Evolutionary conservation across 2,113 vertebrate species (phyloP).

Genomic region (Gymnarchus niloticus): DNA sequence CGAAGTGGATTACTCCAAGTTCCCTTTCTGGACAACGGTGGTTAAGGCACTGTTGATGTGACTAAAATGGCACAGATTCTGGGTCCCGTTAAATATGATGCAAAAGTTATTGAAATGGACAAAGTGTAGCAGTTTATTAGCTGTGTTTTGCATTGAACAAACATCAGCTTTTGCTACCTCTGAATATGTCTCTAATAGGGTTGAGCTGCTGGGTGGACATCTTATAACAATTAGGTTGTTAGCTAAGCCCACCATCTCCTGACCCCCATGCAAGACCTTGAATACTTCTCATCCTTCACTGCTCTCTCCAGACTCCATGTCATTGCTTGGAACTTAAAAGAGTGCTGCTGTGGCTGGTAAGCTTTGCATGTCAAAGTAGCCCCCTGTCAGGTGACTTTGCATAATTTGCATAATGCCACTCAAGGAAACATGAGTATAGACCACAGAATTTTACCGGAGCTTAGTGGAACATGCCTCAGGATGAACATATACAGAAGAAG

Average conservation of each 20-base stretch:
- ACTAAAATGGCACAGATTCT: no score
- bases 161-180: not conserved
- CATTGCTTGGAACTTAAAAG: slow-evolving; percentile 47
- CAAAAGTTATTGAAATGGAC: not conserved
- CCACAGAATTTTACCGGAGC: slow-evolving; percentile 65
- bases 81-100: not conserved
- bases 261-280: not conserved
- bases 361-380: slow-evolving; percentile 57
- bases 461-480: slow-evolving; percentile 57
- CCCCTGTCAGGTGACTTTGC: slow-evolving; percentile 64
- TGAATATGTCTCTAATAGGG: not conserved
- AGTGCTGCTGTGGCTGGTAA: slow-evolving; percentile 52
- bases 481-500: slow-evolving; percentile 32
- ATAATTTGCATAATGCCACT: slow-evolving; percentile 73
- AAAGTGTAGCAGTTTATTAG: not conserved
- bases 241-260: not conserved
- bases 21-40: not conserved
- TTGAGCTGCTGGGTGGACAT: not conserved
- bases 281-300: not conserved
- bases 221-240: not conserved
- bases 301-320: slow-evolving; percentile 41
- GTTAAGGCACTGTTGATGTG: not conserved
- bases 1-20: not conserved
- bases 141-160: not conserved
- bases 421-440: slow-evolving; percentile 59